A percentile compares a stretch with the other conserved stretches of the same genome.
Conservation (phyloP, 2,797 vertebrate genomes). For the Mionectes olivaceus region DNA sequence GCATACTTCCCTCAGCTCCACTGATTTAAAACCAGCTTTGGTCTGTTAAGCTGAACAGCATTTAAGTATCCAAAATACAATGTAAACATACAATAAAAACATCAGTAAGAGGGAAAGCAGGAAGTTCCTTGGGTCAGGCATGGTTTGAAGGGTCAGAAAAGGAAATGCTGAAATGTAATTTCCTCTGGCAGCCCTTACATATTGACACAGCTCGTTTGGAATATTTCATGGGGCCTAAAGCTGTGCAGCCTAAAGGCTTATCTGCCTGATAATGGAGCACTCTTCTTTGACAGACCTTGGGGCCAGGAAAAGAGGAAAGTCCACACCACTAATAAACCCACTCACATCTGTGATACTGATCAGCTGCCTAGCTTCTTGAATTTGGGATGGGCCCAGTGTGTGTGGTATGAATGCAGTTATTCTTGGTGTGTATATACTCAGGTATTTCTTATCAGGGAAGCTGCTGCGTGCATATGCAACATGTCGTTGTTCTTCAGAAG, state of each 20-base stretch:
- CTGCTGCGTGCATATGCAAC: background rate
- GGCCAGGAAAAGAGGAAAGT: background rate
- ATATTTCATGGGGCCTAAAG: background rate
- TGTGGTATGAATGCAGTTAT: background rate
- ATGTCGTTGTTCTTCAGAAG: background rate
- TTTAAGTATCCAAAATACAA: background rate
- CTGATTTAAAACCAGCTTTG: background rate
- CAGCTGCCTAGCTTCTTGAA: background rate
- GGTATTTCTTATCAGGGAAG: background rate
- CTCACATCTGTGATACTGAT: background rate
- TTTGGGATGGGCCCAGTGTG: background rate
- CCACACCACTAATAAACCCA: rapidly evolving
- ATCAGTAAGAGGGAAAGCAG: background rate
- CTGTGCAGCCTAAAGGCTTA: background rate
- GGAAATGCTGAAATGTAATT: background rate
- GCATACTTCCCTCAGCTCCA: background rate
- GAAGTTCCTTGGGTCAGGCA: background rate
- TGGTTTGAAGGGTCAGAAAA: background rate
- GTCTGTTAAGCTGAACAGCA: background rate
- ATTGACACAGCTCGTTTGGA: background rate
- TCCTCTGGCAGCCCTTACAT: background rate
- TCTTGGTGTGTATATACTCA: background rate
- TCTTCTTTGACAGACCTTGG: background rate
- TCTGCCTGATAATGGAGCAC: background rate
- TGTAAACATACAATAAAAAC: background rate